Conservation (phyloP, 2,113 vertebrate species). For the Pluvialis apricaria region DNA sequence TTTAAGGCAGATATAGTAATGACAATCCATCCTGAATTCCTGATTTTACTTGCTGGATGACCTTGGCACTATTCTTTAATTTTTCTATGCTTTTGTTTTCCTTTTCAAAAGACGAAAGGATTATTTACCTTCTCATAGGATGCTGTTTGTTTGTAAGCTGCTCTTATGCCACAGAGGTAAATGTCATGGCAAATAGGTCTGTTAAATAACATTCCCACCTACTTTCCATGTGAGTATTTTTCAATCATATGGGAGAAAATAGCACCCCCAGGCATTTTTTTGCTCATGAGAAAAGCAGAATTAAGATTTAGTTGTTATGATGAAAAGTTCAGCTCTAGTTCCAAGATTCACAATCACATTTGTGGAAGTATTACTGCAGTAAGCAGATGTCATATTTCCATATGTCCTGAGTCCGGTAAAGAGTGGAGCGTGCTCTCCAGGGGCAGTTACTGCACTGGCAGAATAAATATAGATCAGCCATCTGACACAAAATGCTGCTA, state of each 20-base stretch:
- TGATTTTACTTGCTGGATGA: neutral
- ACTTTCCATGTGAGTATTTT: neutral
- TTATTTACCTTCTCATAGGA: neutral
- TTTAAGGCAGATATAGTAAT: neutral
- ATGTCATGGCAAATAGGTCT: neutral
- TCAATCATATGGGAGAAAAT: neutral
- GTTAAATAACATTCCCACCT: neutral
- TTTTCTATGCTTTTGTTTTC: neutral
- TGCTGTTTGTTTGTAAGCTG: neutral
- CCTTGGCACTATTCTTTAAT: neutral
- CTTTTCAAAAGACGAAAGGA: neutral
- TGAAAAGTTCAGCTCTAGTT: neutral
- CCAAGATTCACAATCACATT: constrained; percentile 6
- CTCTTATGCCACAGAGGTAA: constrained; percentile 3
- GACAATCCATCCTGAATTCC: neutral
- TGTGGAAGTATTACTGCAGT: neutral
- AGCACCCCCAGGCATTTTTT: neutral
- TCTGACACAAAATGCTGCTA: neutral
- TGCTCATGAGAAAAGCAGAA: neutral
- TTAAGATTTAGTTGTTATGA: neutral
- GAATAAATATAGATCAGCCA: constrained; percentile 3
- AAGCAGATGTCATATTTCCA: constrained; percentile 25
- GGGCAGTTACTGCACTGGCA: neutral
- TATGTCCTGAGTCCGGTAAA: constrained; percentile 10
- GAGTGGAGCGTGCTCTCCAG: neutral